Evolutionary conservation across 1,140 invertebrate genomes (phyloP).

Genomic region (Macrosteles quadrilineatus): DNA sequence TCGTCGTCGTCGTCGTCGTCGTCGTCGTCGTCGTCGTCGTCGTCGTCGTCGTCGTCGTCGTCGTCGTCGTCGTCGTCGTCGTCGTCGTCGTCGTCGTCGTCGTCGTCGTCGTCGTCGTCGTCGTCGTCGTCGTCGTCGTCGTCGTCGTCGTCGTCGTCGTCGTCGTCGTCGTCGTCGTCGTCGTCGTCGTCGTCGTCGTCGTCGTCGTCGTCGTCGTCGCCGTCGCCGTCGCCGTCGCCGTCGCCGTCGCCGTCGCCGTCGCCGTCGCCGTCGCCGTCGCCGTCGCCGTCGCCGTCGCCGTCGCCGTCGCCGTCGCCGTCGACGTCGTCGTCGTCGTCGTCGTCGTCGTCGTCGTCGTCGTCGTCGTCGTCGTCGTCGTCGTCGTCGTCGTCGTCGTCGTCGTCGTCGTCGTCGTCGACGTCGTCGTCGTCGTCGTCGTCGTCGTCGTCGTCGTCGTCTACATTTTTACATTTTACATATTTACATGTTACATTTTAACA

Average conservation of each 20-base stretch:
- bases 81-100: background rate
- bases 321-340: background rate
- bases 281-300: background rate
- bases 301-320: background rate
- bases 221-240: background rate
- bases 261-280: background rate
- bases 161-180: background rate
- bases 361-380: too few relatives aligned
- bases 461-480: too few relatives aligned
- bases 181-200: background rate
- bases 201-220: background rate
- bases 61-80: background rate
- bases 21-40: background rate
- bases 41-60: background rate
- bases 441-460: too few relatives aligned
- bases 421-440: too few relatives aligned
- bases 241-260: background rate
- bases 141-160: background rate
- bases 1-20: background rate
- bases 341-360: too few relatives aligned
- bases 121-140: background rate
- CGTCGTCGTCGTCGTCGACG: too few relatives aligned
- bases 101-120: background rate
- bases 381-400: too few relatives aligned
- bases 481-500: too few relatives aligned